phyloP scores from a whole-genome alignment of 1,140 invertebrate species.

The Sycophaga agraensis region DNA sequence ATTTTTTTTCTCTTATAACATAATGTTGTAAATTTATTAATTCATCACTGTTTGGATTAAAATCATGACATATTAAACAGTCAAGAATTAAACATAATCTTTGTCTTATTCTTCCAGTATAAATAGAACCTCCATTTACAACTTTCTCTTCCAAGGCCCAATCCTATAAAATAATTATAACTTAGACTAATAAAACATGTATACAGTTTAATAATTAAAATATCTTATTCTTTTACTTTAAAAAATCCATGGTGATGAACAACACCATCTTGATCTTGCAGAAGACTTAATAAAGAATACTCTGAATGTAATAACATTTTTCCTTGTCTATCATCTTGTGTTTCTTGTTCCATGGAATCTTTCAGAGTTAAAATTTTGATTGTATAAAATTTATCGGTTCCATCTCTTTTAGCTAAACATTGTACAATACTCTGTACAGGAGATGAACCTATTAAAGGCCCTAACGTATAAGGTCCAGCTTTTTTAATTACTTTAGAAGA shows the following conservation, averaged over 20 bases:
- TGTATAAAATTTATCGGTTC: slow-evolving; percentile 75
- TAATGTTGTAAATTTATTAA: slow-evolving; percentile 80
- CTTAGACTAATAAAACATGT: neutral
- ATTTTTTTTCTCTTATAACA: slow-evolving; percentile 79
- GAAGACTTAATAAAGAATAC: slow-evolving; percentile 72
- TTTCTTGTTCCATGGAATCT: slow-evolving; percentile 65
- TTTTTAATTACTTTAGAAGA: slow-evolving; percentile 54
- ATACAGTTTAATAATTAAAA: neutral
- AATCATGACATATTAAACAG: slow-evolving; percentile 75
- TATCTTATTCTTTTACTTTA: slow-evolving; percentile 61
- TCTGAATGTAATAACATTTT: slow-evolving; percentile 83
- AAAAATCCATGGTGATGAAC: slow-evolving; percentile 80
- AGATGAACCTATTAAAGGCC: slow-evolving; percentile 72
- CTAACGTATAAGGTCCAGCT: slow-evolving; percentile 72
- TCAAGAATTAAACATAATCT: slow-evolving; percentile 76
- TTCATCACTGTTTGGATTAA: slow-evolving; percentile 67
- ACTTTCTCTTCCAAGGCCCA: slow-evolving; percentile 68
- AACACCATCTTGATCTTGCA: slow-evolving; percentile 73
- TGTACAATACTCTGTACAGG: slow-evolving; percentile 80
- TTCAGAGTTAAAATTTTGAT: slow-evolving; percentile 69
- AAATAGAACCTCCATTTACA: slow-evolving; percentile 59
- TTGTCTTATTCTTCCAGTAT: slow-evolving; percentile 65
- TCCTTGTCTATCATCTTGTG: slow-evolving; percentile 76
- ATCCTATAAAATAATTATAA: slow-evolving; percentile 60
- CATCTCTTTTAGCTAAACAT: slow-evolving; percentile 73